Percentiles rank a stretch among this genome's conserved stretches.
These are phyloP conservation scores for Hypanus sabinus DNA, from an alignment of 2,113 vertebrate species.

Conservation along the genomic window DNA sequence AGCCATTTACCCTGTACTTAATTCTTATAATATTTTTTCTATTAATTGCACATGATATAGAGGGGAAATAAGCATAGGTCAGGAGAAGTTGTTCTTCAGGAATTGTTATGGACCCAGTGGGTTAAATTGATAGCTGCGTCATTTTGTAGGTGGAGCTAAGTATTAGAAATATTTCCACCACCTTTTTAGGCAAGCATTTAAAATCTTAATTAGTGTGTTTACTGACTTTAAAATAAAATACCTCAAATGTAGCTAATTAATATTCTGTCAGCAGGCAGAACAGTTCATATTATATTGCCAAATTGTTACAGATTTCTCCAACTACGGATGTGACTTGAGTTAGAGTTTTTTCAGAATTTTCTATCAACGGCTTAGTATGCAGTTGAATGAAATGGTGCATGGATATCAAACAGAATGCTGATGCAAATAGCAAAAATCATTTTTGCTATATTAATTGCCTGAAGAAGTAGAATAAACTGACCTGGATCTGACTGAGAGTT, in stretches of 20 bases:
- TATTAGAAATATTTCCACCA: background rate
- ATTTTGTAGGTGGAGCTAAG: background rate
- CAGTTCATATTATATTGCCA: background rate
- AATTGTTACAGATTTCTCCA: too few species aligned
- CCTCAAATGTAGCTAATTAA: background rate
- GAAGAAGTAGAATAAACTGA: background rate
- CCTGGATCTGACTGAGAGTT: too few species aligned
- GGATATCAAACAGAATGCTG: too few species aligned
- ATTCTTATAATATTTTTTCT: background rate
- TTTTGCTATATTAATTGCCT: background rate
- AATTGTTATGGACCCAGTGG: too few species aligned
- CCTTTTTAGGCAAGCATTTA: background rate
- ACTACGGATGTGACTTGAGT: too few species aligned
- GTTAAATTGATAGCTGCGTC: too few species aligned
- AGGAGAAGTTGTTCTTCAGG: too few species aligned
- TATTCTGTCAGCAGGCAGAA: background rate
- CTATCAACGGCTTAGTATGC: too few species aligned
- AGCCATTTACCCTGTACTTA: background rate
- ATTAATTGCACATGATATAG: background rate
- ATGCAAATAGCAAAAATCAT: background rate
- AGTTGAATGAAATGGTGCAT: too few species aligned
- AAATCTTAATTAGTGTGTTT: background rate
- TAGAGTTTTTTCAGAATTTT: too few species aligned
- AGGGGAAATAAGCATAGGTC: too few species aligned
- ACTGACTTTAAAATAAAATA: background rate